phyloP scores from a whole-genome alignment of 2,113 vertebrate genomes.

The Canis aureus region DNA sequence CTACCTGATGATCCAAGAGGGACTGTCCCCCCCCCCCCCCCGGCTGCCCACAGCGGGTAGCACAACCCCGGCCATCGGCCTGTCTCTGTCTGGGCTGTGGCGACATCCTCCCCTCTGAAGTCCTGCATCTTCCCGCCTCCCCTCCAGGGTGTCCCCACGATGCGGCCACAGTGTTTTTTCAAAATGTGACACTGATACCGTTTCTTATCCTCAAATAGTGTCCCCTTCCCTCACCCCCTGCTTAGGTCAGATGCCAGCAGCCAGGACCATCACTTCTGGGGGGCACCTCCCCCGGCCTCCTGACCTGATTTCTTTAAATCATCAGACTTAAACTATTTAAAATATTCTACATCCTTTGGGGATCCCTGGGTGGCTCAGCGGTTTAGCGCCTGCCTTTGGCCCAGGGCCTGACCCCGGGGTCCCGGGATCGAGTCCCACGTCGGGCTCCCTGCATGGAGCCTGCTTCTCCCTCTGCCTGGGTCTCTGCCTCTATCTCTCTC shows the following conservation, averaged over 20 bases:
- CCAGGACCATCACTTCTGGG: not conserved
- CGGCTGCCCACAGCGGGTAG: not conserved
- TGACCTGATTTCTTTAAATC: not conserved
- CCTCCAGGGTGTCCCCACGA: not conserved
- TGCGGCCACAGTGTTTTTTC: not conserved
- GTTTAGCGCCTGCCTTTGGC: too few relatives aligned
- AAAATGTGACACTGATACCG: not conserved
- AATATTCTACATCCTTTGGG: not conserved
- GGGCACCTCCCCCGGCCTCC: not conserved
- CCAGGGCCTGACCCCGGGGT: too few relatives aligned
- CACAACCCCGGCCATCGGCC: fast-evolving
- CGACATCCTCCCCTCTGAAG: not conserved
- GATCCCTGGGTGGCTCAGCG: too few relatives aligned
- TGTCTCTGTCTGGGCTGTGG: not conserved
- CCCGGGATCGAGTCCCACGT: too few relatives aligned
- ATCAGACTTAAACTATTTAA: not conserved
- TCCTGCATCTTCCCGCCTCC: not conserved
- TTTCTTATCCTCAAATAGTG: not conserved
- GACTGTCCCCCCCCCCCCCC: not conserved
- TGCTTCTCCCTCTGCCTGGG: too few relatives aligned
- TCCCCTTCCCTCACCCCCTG: not conserved
- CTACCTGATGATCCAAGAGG: not conserved
- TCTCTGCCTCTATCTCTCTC: too few relatives aligned
- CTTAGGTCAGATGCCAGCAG: not conserved
- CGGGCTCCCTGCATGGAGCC: too few relatives aligned